Evolutionary conservation across 2,888 invertebrate genomes (phyloP).

Genomic region (Branchellion lobata): DNA sequence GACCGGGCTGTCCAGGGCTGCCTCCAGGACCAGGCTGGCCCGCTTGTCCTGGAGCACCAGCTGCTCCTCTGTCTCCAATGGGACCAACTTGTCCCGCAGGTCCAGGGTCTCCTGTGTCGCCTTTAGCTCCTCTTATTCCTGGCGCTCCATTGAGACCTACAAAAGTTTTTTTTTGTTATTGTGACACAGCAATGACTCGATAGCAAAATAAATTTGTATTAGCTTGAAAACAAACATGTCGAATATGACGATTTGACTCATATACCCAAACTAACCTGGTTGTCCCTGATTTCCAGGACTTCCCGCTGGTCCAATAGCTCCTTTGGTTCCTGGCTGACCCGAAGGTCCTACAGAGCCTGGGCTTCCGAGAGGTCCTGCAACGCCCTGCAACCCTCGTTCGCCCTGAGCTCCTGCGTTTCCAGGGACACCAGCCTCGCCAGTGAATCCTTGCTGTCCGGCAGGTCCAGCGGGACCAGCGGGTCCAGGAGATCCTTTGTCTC

Average conservation of each 20-base stretch:
- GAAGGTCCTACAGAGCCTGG: neutral
- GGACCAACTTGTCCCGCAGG: conserved; percentile 37
- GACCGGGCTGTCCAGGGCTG: neutral
- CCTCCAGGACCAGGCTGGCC: conserved; percentile 33
- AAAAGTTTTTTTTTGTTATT: no score
- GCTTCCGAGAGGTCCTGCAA: neutral
- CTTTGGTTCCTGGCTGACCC: conserved; percentile 30
- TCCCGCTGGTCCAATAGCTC: conserved; percentile 38
- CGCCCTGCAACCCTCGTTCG: neutral
- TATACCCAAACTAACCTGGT: conserved; percentile 36
- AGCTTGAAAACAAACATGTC: no score
- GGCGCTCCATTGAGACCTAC: conserved; percentile 47
- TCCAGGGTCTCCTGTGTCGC: conserved; percentile 45
- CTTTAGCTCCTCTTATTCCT: conserved; percentile 49
- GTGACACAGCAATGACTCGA: conserved; percentile 34
- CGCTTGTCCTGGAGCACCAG: conserved; percentile 42
- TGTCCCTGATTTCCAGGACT: conserved; percentile 34
- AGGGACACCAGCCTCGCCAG: conserved; percentile 4
- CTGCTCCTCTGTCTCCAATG: conserved; percentile 35
- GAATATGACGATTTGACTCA: no score
- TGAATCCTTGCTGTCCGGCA: conserved; percentile 50
- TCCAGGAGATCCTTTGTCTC: neutral
- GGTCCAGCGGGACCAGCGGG: conserved; percentile 47
- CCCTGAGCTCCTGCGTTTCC: neutral
- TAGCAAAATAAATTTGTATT: no score